Conservation (phyloP, 1,140 invertebrate genomes). For the Sycobia sp. region DNA sequence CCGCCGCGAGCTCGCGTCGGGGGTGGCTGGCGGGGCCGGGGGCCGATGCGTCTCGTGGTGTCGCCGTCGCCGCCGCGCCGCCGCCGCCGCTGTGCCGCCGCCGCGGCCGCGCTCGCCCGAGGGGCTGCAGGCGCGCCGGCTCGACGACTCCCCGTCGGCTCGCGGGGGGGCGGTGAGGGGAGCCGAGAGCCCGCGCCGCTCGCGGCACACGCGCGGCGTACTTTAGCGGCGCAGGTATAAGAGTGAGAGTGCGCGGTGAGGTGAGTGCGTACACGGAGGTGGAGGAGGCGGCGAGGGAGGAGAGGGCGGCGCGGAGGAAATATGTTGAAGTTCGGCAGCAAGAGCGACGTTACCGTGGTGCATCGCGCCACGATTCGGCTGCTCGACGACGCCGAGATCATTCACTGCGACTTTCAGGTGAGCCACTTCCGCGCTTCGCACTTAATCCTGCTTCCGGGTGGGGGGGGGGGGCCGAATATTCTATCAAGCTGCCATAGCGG, state of each 20-base stretch:
- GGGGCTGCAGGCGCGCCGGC: background rate
- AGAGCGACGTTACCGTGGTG: conserved; percentile 83
- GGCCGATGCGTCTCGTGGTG: background rate
- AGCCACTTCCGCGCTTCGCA: background rate
- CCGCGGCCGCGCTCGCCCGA: background rate
- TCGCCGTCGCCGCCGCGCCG: background rate
- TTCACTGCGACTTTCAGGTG: conserved; percentile 95
- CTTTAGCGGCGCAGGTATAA: background rate
- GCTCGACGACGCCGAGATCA: conserved; percentile 91
- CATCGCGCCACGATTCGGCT: conserved; percentile 93
- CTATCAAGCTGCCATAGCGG: too few species aligned
- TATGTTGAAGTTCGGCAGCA: conserved; percentile 78
- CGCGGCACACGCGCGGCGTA: background rate
- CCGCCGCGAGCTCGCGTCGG: background rate
- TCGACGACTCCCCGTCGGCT: background rate
- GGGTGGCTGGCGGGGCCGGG: too few species aligned
- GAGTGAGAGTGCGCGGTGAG: too few species aligned
- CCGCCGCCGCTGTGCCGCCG: background rate
- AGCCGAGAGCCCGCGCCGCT: background rate
- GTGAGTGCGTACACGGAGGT: background rate
- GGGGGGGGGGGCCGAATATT: too few species aligned
- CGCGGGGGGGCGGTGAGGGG: background rate
- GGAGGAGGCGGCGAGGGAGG: too few species aligned
- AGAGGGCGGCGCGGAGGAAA: conserved; percentile 22
- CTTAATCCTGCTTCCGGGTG: too few species aligned